Evolutionary conservation across 2,888 invertebrate species (phyloP), one percentile per base, ranked within the genome.

Genomic region (Brachyptera putata): DNA sequence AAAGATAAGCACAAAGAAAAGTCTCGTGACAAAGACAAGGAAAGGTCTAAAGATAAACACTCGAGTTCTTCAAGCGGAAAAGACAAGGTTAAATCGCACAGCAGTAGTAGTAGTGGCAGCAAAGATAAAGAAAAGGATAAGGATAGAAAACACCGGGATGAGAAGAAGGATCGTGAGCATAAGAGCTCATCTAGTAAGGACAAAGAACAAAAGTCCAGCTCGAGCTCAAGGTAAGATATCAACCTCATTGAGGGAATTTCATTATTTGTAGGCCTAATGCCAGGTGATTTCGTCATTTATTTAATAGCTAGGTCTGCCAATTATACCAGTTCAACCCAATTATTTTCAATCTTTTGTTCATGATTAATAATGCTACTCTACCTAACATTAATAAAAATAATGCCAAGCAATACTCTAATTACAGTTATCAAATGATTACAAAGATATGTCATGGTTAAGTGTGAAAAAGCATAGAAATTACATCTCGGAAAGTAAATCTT

Each of bases 41-140:
- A 82, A 61, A 79, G 79, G 59, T 72, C 68, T 65, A 84, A 83
- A 70, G 85, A 85, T 69, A 85, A 84, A 70, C 73, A 75, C 22
- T 58, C 60, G 18, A 72, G 66, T 57, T 57, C 63, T 67, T 50
- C 69, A 50, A 70, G 68, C 56, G 67, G 67, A 26, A 75, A 71
- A 62, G 75, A 75, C 58, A 75, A 73, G 66, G 73, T 74, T 56
- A 76, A 74, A 61, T 16, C n/a, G 43, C 43, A 43, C 43, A 83
- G 86, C 70, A 80, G 84, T 64, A 84, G 85, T 69, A 85, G 66
- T 36, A 69, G 84, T 64, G 84, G 85, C 69, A 85, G 66, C 39
- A 69, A 84, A 70, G 84, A 85, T 66, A 79, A 80, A 66, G 81
- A 82, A 65, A 81, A 81, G 71, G 80, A 80, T 70, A 80, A 61